A percentile compares a stretch with the other conserved stretches of the same genome.
phyloP scores from a whole-genome alignment of 2,888 invertebrate species.

The Strigamia crassipes region DNA sequence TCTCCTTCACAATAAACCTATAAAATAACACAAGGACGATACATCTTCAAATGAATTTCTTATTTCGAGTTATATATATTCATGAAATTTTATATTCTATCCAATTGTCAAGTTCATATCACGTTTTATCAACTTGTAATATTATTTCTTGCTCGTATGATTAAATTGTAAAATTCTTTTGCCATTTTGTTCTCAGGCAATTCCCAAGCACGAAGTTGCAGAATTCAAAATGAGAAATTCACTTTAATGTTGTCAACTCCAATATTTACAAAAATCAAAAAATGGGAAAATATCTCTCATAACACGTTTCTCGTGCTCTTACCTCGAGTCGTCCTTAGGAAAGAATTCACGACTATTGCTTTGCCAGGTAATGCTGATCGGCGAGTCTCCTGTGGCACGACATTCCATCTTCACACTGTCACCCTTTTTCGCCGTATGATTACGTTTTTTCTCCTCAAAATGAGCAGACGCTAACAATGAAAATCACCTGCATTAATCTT shows the following conservation, averaged over 20 bases:
- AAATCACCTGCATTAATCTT: background rate
- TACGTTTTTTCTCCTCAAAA: conserved; percentile 48
- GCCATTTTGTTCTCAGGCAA: background rate
- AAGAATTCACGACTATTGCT: conserved; percentile 43
- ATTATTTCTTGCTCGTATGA: conserved; percentile 2
- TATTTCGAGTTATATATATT: background rate
- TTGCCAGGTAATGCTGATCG: conserved; percentile 49
- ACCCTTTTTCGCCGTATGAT: conserved; percentile 47
- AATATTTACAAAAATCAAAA: background rate
- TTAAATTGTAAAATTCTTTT: conserved; percentile 2
- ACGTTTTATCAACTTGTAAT: background rate
- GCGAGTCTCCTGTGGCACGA: conserved; percentile 48
- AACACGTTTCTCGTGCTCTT: background rate
- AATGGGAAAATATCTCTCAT: background rate
- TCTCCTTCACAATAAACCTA: conserved; percentile 20
- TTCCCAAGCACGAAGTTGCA: background rate
- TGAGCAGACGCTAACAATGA: conserved; percentile 46
- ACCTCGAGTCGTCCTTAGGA: conserved; percentile 39
- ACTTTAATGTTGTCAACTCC: background rate
- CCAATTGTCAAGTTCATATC: background rate
- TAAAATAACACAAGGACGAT: background rate
- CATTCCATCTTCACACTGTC: conserved; percentile 48
- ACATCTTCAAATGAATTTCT: background rate
- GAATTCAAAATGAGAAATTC: background rate
- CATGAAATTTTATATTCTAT: background rate